A percentile compares a stretch with the other conserved stretches of the same genome.
phyloP scores from a whole-genome alignment of 2,797 vertebrate genomes.

The Arnoldichthys spilopterus region DNA sequence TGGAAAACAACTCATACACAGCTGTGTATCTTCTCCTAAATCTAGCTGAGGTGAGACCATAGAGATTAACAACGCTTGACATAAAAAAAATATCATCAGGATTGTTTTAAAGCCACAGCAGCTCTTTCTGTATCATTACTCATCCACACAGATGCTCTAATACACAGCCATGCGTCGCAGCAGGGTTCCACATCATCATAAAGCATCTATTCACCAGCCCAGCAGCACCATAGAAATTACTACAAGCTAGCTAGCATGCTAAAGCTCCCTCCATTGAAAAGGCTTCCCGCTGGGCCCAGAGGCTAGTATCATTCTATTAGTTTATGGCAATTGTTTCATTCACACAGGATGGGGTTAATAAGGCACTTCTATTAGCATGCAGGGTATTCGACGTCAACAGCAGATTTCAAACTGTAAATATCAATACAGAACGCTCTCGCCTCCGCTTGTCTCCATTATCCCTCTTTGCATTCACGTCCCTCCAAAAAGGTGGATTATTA shows the following conservation, averaged over 20 bases:
- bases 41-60: neutral
- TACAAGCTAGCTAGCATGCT: slow-evolving; percentile 22
- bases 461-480: slow-evolving; percentile 44
- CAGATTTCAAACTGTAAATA: slow-evolving; percentile 47
- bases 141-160: neutral
- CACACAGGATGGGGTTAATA: slow-evolving; percentile 37
- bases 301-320: slow-evolving; percentile 39
- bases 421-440: slow-evolving; percentile 42
- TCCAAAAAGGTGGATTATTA: slow-evolving; percentile 55
- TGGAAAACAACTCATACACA: too few relatives aligned
- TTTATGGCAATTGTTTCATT: slow-evolving; percentile 48
- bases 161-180: slow-evolving; percentile 1
- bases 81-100: neutral
- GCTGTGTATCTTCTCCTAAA: neutral
- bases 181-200: neutral
- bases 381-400: slow-evolving; percentile 47
- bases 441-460: slow-evolving; percentile 40
- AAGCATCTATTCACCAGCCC: slow-evolving; percentile 22
- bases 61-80: slow-evolving; percentile 2
- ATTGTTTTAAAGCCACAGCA: neutral
- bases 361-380: slow-evolving; percentile 36
- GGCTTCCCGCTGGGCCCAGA: slow-evolving; percentile 4
- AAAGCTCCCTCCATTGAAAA: slow-evolving; percentile 9
- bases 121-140: neutral
- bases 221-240: slow-evolving; percentile 9